Evolutionary conservation across 1,140 invertebrate genomes (phyloP).

Genomic region (Pseudomyrmex flavicornis): DNA sequence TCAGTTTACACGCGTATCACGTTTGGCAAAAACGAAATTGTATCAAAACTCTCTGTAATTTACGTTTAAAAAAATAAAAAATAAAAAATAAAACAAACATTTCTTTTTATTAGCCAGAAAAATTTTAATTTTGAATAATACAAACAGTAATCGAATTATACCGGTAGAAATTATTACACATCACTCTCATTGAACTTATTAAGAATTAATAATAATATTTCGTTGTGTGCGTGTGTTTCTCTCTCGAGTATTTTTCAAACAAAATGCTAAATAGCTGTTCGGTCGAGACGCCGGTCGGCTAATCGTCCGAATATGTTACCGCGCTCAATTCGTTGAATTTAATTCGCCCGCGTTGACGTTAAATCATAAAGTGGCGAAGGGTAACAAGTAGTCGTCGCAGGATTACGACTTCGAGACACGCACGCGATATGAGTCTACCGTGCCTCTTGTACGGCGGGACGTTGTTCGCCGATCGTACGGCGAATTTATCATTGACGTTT

Average conservation of each 20-base stretch:
- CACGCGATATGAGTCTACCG: slow-evolving; percentile 80
- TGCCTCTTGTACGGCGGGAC: slow-evolving; percentile 65
- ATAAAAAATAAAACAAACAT: too few relatives aligned
- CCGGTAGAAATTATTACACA: too few relatives aligned
- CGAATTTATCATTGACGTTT: slow-evolving; percentile 78
- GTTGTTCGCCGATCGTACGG: slow-evolving; percentile 72
- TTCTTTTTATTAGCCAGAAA: too few relatives aligned
- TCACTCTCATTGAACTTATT: neutral
- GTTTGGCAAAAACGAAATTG: too few relatives aligned
- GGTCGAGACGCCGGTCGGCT: slow-evolving; percentile 29
- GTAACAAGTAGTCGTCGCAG: slow-evolving; percentile 82
- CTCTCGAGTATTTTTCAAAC: slow-evolving; percentile 9
- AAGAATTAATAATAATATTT: neutral
- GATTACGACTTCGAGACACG: slow-evolving; percentile 83
- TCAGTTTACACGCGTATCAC: too few relatives aligned
- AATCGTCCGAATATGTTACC: slow-evolving; percentile 44
- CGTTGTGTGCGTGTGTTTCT: neutral
- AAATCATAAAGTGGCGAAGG: slow-evolving; percentile 83
- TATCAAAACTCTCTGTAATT: too few relatives aligned
- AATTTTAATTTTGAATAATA: neutral
- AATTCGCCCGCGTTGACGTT: slow-evolving; percentile 80
- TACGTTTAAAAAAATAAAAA: too few relatives aligned
- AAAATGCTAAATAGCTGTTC: slow-evolving; percentile 21
- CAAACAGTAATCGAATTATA: neutral
- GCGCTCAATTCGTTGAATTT: slow-evolving; percentile 74